phyloP scores from a whole-genome alignment of 2,113 vertebrate genomes.

The Mohoua ochrocephala region DNA sequence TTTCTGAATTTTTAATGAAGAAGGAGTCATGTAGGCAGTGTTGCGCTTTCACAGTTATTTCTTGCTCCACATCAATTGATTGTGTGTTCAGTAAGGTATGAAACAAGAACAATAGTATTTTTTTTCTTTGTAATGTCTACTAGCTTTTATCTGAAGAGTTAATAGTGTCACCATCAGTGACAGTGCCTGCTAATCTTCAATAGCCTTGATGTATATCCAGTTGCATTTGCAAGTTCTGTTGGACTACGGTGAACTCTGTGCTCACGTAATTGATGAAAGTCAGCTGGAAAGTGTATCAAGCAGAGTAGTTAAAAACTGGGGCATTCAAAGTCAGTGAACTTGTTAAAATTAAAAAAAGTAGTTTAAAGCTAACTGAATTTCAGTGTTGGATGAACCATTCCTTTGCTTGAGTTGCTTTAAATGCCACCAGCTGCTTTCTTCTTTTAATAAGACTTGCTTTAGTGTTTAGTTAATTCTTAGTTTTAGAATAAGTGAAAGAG shows the following conservation, averaged over 20 bases:
- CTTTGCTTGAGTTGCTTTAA: not conserved
- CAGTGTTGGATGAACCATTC: not conserved
- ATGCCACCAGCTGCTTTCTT: not conserved
- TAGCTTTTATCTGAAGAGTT: not conserved
- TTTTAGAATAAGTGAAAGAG: not conserved
- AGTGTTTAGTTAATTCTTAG: not conserved
- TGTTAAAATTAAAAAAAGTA: not conserved
- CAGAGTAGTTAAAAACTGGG: not conserved
- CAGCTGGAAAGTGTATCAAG: not conserved
- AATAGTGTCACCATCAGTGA: not conserved
- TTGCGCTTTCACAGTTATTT: not conserved
- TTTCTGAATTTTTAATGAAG: not conserved
- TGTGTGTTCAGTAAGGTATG: not conserved
- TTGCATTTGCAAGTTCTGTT: not conserved
- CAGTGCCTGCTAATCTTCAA: not conserved
- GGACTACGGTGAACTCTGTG: not conserved
- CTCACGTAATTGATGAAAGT: not conserved
- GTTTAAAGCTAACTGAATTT: not conserved
- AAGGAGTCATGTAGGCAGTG: not conserved
- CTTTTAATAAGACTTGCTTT: not conserved
- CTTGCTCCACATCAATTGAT: not conserved
- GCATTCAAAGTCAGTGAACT: not conserved
- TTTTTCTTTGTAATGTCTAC: not conserved
- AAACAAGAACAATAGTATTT: not conserved
- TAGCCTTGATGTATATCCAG: not conserved